Evolutionary conservation across 2,888 invertebrate genomes (phyloP), one percentile per base, ranked within the genome.

Genomic region (Euzophera pinguis): DNA sequence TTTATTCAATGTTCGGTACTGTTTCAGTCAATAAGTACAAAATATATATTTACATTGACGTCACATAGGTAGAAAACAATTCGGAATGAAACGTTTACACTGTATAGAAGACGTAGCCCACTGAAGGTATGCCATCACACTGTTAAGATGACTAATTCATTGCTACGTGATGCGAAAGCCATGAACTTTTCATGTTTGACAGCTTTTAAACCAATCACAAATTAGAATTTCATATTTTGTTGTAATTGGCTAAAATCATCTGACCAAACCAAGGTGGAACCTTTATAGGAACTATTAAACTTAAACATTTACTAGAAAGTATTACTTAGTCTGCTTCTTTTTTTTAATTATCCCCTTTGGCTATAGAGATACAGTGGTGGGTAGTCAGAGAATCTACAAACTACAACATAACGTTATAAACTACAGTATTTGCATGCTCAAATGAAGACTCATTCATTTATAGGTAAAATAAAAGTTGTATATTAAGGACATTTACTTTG

Each of bases 21-120:
- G 52, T 51, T 48, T 70, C 76, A 79, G 79, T 83, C 80, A 71
- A 76, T 80, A 82, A 84, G 85, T 84, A 84, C 83, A 82, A 79
- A 80, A 82, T 76, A 78, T 57, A 67, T 81, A 83, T 84, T 82
- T 82, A 83, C 82, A 81, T 69, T 65, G 73, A 71, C 68, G 76
- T 79, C 75, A 81, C 75, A 78, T 62, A 75, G 62, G 55, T 62
- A 74, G 67, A 66, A 69, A 56, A 71, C 22, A 22, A 75, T 73
- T 73, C 59, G 79, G 83, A 82, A 84, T 82, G 78, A 72, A 78
- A 72, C 58, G 55, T 64, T 64, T 69, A 65, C 53, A 63, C 55
- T 64, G 48, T 55, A 61, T 59, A 63, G 60, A 61, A 62, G 55
- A 59, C 54, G 27, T 47, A 14, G 13, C 12, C 48, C 47, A 37